phyloP scores from a whole-genome alignment of 1,140 invertebrate genomes.

The Scaptomyza graminum region DNA sequence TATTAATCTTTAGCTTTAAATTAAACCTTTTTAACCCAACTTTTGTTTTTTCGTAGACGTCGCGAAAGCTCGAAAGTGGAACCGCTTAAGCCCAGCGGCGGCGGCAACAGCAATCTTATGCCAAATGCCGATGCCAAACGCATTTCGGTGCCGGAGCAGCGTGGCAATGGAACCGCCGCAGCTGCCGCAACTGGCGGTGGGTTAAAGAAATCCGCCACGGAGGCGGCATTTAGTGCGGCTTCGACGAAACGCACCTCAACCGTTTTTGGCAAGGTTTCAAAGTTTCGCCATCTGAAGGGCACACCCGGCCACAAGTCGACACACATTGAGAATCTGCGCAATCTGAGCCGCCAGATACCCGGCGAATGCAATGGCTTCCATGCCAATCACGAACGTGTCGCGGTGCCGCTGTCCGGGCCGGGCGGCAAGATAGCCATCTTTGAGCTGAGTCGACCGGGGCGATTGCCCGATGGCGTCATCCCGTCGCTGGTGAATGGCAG shows the following conservation, averaged over 20 bases:
- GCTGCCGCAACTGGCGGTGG: conserved; percentile 3
- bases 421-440: conserved; percentile 95
- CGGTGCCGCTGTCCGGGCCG: conserved; percentile 93
- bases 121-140: conserved; percentile 61
- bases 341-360: conserved; percentile 94
- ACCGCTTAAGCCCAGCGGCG: conserved; percentile 54
- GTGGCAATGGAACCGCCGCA: conserved; percentile 38
- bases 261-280: conserved; percentile 95
- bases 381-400: conserved; percentile 93
- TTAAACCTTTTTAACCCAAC: too few species aligned
- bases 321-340: conserved; percentile 96
- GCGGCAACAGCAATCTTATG: conserved; percentile 35
- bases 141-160: conserved; percentile 74
- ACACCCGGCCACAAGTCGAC: conserved; percentile 94
- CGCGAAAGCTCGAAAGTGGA: conserved; percentile 77
- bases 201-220: conserved; percentile 84
- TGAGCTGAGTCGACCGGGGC: conserved; percentile 91
- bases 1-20: too few species aligned
- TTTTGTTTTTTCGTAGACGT: conserved; percentile 43
- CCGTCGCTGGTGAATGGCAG: conserved; percentile 94
- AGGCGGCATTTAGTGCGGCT: conserved; percentile 85
- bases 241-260: conserved; percentile 92
- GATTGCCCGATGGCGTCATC: conserved; percentile 90
- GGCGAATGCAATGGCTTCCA: conserved; percentile 97
- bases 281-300: conserved; percentile 96